Percentiles rank a stretch among this genome's conserved stretches.
These are phyloP conservation scores for Elegia similella DNA, from an alignment of 2,888 invertebrate species.

Conservation along the genomic window DNA sequence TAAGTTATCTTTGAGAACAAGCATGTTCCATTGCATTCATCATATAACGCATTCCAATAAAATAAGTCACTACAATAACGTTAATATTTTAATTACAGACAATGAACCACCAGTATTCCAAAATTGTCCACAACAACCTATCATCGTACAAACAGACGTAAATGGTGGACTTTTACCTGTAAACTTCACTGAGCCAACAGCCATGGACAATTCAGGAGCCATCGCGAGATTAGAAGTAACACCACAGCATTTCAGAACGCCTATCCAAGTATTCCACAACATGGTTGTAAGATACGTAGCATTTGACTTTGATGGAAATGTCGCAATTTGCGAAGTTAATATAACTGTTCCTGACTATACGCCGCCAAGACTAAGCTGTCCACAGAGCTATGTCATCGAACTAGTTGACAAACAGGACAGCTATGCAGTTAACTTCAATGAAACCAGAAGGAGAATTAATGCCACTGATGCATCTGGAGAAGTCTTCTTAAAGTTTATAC, in stretches of 20 bases:
- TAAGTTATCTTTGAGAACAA: slow-evolving; percentile 51
- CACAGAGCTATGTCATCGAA: slow-evolving; percentile 96
- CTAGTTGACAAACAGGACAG: slow-evolving; percentile 94
- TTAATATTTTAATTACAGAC: slow-evolving; percentile 76
- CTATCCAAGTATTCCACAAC: slow-evolving; percentile 93
- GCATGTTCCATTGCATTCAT: neutral
- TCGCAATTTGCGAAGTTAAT: slow-evolving; percentile 97
- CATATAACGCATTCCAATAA: too few relatives aligned
- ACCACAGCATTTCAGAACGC: slow-evolving; percentile 94
- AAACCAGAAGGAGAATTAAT: slow-evolving; percentile 91
- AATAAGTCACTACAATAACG: too few relatives aligned
- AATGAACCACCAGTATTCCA: slow-evolving; percentile 98
- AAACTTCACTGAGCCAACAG: slow-evolving; percentile 96
- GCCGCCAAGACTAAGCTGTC: slow-evolving; percentile 94
- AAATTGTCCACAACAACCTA: slow-evolving; percentile 96
- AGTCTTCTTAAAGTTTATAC: slow-evolving; percentile 90
- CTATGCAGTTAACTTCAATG: slow-evolving; percentile 95
- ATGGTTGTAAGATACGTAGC: slow-evolving; percentile 97
- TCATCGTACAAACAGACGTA: slow-evolving; percentile 92
- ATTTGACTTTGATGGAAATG: slow-evolving; percentile 98
- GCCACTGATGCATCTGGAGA: slow-evolving; percentile 94
- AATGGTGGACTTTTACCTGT: slow-evolving; percentile 95
- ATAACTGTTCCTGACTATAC: slow-evolving; percentile 97
- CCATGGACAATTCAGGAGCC: slow-evolving; percentile 97
- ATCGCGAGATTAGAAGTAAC: slow-evolving; percentile 96